Evolutionary conservation across 2,888 invertebrate genomes (phyloP).

Genomic region (Marronus borbonicus): DNA sequence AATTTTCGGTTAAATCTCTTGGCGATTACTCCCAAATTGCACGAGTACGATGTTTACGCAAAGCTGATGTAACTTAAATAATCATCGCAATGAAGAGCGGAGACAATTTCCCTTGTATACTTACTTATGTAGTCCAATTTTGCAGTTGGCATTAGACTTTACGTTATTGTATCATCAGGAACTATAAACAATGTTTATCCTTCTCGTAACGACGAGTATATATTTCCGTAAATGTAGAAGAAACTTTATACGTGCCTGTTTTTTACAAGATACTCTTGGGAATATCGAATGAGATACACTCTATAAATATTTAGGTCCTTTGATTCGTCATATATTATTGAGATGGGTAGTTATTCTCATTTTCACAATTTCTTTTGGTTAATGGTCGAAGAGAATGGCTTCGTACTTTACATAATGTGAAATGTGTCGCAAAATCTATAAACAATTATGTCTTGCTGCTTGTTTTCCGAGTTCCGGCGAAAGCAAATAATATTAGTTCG

Average conservation of each 20-base stretch:
- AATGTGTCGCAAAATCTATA: not conserved
- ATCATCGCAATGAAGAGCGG: constrained; percentile 25
- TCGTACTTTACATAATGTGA: constrained; percentile 16
- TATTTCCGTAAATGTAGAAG: too few species aligned
- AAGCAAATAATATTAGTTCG: constrained; percentile 18
- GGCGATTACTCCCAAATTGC: constrained; percentile 41
- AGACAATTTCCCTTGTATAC: constrained; percentile 1
- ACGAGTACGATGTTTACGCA: constrained; percentile 25
- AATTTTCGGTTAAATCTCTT: constrained; percentile 43
- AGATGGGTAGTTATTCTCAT: too few species aligned
- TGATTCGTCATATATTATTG: not conserved
- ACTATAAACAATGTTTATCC: not conserved
- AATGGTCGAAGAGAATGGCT: not conserved
- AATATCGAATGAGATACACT: not conserved
- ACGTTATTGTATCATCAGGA: not conserved
- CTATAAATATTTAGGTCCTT: not conserved
- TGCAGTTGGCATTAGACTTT: constrained; percentile 4
- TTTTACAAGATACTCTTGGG: too few species aligned
- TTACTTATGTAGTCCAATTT: constrained; percentile 1
- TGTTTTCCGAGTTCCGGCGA: not conserved
- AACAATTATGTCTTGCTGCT: constrained; percentile 12
- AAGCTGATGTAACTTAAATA: constrained; percentile 28
- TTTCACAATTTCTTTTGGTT: not conserved
- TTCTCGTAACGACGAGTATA: too few species aligned
- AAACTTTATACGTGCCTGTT: too few species aligned